Base-by-base conservation (phyloP, 2,113 vertebrate species). In the Calidris pygmaea region DNA sequence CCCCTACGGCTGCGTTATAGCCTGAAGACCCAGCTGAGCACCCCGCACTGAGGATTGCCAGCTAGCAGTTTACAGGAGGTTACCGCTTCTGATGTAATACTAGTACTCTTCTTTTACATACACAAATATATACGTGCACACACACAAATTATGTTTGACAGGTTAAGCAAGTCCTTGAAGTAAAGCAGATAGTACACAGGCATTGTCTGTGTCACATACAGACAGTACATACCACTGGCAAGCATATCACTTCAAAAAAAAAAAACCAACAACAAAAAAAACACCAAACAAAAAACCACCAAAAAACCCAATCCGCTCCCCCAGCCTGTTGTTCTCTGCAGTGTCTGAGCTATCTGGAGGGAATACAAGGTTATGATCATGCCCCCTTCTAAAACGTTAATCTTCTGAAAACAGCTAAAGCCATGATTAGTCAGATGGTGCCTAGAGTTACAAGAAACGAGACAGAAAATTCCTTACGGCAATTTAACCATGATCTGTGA, bases 1-100 rank as follows among this genome's bases (percentile, higher is more conserved):
- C 8, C 43, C 21, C 0, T 1, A 34, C 23, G 12, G 8, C 0
- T 78, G 43, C 1, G 1, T 30, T 24, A 58, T 22, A 58, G 35
- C 39, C 37, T 56, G 34, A 56, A 89, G 37, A 41, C 9, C 3
- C 1, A 87, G 8, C 43, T 26, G 32, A 41, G 19, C 59, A 52
- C 52, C 9, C 21, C 12, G 9, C 16, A 26, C 11, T 21, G 26
- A 73, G 22, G 27, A 73, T 0, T 76, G 48, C 16, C 50, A 90
- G 34, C 32, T 30, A 26, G 6, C 52, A 80, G 12, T 22, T 56
- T 55, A 39, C 10, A 78, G 32, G 18, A 83, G 6, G 6, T 45
- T 52, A 48, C 72, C 35, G 13, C 35, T 65, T 47, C 65, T 34
- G 13, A 43, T 24, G 5, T 32, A 16, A 7, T 73, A 32, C 39